phyloP scores from a whole-genome alignment of 2,113 vertebrate species.

The Nansenia antarctica region DNA sequence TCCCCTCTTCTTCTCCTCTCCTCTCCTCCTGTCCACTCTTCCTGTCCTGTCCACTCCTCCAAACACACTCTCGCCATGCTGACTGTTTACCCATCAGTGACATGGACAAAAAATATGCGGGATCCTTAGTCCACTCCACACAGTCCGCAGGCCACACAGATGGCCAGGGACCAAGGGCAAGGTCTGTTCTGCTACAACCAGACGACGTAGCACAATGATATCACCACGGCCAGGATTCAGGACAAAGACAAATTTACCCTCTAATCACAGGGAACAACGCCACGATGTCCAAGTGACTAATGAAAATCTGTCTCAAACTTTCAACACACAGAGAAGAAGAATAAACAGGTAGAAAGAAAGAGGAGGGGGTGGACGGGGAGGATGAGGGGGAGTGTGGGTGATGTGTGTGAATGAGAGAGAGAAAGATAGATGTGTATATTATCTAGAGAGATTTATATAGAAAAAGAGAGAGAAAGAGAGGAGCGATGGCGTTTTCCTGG shows the following conservation, averaged over 20 bases:
- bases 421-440: not conserved
- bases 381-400: not conserved
- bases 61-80: not conserved
- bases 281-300: not conserved
- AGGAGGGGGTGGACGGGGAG: not conserved
- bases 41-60: not conserved
- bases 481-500: conserved; percentile 12
- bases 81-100: conserved; percentile 25
- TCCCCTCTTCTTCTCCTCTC: too few species aligned
- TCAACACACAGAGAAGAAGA: not conserved
- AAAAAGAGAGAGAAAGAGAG: not conserved
- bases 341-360: not conserved
- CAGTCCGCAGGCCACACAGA: conserved; percentile 42
- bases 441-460: not conserved
- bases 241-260: conserved; percentile 19
- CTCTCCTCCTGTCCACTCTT: too few species aligned
- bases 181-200: conserved; percentile 22
- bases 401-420: not conserved
- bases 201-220: conserved; percentile 35
- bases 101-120: conserved; percentile 12
- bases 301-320: not conserved
- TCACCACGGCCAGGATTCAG: conserved; percentile 18
- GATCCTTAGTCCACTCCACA: conserved; percentile 22
- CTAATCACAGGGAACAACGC: not conserved
- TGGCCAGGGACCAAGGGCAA: conserved; percentile 51